These are phyloP conservation scores for Meteorus cinctellus DNA, from an alignment of 2,888 invertebrate species.

Conservation along the genomic window DNA sequence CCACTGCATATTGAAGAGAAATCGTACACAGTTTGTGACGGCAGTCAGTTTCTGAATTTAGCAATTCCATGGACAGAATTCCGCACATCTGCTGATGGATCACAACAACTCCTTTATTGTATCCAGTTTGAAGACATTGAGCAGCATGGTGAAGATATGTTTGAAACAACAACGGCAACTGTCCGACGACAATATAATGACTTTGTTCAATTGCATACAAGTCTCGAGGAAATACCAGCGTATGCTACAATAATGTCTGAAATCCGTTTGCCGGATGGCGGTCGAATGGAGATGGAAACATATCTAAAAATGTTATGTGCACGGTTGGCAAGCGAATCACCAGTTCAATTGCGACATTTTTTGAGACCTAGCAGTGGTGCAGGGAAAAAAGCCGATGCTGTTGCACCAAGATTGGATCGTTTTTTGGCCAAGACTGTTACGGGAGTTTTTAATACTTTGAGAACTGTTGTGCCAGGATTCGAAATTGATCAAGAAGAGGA, in stretches of 20 bases:
- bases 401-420: conserved; percentile 77
- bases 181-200: conserved; percentile 67
- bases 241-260: conserved; percentile 60
- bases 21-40: conserved; percentile 64
- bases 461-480: conserved; percentile 80
- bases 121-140: conserved; percentile 70
- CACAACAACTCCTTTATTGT: conserved; percentile 68
- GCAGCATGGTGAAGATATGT: conserved; percentile 66
- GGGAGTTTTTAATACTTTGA: conserved; percentile 85
- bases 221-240: conserved; percentile 64
- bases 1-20: conserved; percentile 67
- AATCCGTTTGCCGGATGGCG: conserved; percentile 66
- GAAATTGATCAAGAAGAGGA: conserved; percentile 71
- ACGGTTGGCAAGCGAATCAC: conserved; percentile 62
- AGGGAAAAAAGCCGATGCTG: conserved; percentile 74
- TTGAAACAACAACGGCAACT: conserved; percentile 68
- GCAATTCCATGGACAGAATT: conserved; percentile 69
- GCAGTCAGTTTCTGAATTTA: conserved; percentile 65
- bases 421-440: conserved; percentile 85
- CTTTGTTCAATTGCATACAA: conserved; percentile 65
- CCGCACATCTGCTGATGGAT: conserved; percentile 67
- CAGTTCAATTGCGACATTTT: conserved; percentile 66
- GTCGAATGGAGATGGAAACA: conserved; percentile 65
- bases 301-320: conserved; percentile 65
- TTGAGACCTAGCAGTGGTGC: conserved; percentile 67